phyloP scores from a whole-genome alignment of 2,797 vertebrate genomes.

The Notoglanidium macrostoma region DNA sequence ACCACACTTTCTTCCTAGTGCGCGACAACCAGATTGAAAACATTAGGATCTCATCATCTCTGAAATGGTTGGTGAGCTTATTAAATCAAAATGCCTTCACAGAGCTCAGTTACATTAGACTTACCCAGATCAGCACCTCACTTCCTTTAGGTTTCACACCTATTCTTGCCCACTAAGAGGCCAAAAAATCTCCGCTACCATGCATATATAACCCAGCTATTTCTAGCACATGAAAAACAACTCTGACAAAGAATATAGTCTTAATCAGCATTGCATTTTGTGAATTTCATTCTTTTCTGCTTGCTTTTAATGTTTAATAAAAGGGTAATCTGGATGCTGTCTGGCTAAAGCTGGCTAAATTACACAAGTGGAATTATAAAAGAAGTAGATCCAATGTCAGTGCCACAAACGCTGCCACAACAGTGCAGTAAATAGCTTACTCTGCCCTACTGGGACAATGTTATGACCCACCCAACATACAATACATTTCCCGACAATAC shows the following conservation, averaged over 20 bases:
- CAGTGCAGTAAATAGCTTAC: conserved; percentile 10
- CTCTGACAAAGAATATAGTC: neutral
- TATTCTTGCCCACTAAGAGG: conserved; percentile 54
- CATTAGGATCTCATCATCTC: conserved; percentile 50
- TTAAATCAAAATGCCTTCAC: conserved; percentile 63
- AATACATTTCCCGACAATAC: conserved; percentile 3
- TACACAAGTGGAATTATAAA: neutral
- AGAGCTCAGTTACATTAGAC: conserved; percentile 70
- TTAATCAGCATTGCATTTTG: conserved; percentile 4
- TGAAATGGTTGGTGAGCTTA: conserved; percentile 50
- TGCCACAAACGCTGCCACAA: neutral
- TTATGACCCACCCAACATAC: neutral
- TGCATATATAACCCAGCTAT: conserved; percentile 28
- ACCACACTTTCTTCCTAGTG: conserved; percentile 38
- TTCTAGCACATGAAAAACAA: conserved; percentile 25
- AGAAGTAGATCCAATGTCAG: neutral
- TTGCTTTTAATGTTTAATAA: conserved; percentile 31
- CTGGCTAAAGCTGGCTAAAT: neutral
- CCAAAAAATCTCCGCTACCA: conserved; percentile 30
- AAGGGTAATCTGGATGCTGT: neutral
- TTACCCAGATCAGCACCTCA: conserved; percentile 65
- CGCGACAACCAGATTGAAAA: conserved; percentile 41
- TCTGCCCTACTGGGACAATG: neutral
- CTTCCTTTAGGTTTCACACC: conserved; percentile 61
- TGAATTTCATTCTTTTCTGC: neutral